These are phyloP conservation scores for Leptocoma aspasia DNA, from an alignment of 2,113 vertebrate species.

Conservation along the genomic window DNA sequence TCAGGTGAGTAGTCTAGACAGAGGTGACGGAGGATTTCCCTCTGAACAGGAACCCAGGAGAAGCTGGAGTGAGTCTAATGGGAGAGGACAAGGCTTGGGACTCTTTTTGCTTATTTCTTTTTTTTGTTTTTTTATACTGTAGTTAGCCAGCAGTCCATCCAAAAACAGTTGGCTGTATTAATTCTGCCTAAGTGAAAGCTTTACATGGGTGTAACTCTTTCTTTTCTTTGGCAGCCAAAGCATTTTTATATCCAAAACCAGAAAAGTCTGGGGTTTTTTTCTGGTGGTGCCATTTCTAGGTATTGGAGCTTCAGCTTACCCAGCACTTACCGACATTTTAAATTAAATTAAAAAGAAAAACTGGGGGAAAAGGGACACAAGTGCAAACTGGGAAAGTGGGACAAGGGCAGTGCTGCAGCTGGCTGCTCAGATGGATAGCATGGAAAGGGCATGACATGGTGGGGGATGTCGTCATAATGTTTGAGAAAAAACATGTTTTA, in stretches of 20 bases:
- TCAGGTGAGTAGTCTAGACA: slow-evolving; percentile 47
- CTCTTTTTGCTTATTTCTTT: background rate
- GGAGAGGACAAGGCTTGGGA: background rate
- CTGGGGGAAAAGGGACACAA: background rate
- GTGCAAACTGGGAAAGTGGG: background rate
- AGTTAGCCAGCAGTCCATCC: background rate
- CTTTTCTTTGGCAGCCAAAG: slow-evolving; percentile 54
- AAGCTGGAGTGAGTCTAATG: background rate
- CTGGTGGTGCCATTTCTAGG: slow-evolving; percentile 2
- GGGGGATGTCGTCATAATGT: background rate
- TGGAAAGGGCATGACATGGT: background rate
- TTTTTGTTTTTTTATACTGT: background rate
- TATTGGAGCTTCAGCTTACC: background rate
- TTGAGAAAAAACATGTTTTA: background rate
- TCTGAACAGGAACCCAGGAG: background rate
- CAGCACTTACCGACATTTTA: background rate
- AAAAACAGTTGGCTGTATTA: slow-evolving; percentile 29
- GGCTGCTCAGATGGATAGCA: background rate
- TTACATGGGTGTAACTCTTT: slow-evolving; percentile 51
- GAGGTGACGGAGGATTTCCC: slow-evolving; percentile 19
- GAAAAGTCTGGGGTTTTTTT: background rate
- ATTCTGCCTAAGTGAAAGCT: slow-evolving; percentile 54
- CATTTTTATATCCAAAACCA: slow-evolving; percentile 58
- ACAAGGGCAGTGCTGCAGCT: background rate
- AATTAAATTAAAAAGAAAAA: background rate